phyloP scores from a whole-genome alignment of 2,888 invertebrate species.

The Malthinus seriepunctatus region DNA sequence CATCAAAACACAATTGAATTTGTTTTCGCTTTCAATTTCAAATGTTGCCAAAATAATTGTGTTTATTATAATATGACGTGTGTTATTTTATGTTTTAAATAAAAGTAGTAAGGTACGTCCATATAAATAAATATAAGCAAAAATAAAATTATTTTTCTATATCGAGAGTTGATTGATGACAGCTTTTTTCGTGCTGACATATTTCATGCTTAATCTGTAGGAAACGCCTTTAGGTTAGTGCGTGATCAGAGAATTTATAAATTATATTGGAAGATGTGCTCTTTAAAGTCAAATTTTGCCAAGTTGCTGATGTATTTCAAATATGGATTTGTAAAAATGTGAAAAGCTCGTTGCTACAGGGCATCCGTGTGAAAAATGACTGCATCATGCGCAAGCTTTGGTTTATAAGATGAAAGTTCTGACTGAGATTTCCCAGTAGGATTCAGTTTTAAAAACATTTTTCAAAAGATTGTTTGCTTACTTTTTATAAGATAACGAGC shows the following conservation, averaged over 20 bases:
- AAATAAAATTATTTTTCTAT: not conserved
- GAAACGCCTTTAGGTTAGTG: slow-evolving; percentile 1
- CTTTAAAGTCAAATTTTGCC: slow-evolving; percentile 19
- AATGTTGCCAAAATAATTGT: too few species aligned
- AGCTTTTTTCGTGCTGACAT: slow-evolving; percentile 13
- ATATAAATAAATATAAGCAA: too few species aligned
- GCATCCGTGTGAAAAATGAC: slow-evolving; percentile 22
- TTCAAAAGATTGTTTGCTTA: slow-evolving; percentile 20
- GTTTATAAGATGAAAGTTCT: slow-evolving; percentile 23
- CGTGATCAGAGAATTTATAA: slow-evolving; percentile 16
- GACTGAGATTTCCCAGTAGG: slow-evolving; percentile 25
- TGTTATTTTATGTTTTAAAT: too few species aligned
- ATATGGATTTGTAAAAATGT: slow-evolving; percentile 20
- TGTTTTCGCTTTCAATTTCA: too few species aligned
- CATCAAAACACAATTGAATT: too few species aligned
- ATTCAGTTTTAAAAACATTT: slow-evolving; percentile 24
- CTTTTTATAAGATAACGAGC: slow-evolving; percentile 3
- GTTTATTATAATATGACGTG: too few species aligned
- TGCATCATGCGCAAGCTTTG: slow-evolving; percentile 20
- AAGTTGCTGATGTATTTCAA: slow-evolving; percentile 16
- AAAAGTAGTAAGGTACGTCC: too few species aligned
- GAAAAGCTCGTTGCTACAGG: slow-evolving; percentile 11
- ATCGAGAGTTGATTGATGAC: slow-evolving; percentile 13
- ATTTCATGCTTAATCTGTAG: slow-evolving; percentile 23
- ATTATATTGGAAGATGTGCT: slow-evolving; percentile 18